Conservation (phyloP, 2,113 vertebrate genomes). For the Agapornis roseicollis region DNA sequence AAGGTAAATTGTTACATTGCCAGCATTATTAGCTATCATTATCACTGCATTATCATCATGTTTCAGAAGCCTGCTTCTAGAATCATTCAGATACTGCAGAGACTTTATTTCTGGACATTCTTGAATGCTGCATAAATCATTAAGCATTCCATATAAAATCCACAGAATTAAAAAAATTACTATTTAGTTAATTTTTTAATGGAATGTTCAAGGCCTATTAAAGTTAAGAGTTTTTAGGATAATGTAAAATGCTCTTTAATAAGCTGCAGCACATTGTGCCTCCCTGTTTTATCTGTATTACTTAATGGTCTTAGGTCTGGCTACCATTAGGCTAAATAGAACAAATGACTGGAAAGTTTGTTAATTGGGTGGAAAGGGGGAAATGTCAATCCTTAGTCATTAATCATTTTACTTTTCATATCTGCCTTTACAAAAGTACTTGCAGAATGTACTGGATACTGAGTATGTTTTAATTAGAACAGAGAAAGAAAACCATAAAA, state of each 20-base stretch:
- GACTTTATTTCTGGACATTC: background rate
- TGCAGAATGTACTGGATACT: background rate
- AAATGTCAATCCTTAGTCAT: background rate
- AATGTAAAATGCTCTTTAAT: background rate
- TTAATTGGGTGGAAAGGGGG: background rate
- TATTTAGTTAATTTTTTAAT: slow-evolving; percentile 6
- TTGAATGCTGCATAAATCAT: background rate
- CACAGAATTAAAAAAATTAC: background rate
- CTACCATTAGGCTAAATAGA: slow-evolving; percentile 25
- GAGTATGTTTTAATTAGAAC: background rate
- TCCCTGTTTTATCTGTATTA: background rate
- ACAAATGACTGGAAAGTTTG: background rate
- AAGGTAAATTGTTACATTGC: background rate
- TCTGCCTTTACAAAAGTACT: background rate
- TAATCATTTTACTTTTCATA: background rate
- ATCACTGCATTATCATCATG: background rate
- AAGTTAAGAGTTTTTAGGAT: slow-evolving; percentile 1
- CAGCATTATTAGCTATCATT: background rate
- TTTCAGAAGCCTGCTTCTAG: background rate
- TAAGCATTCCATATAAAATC: background rate
- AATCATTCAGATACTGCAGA: background rate
- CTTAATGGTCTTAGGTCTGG: slow-evolving; percentile 9
- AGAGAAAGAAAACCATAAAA: background rate
- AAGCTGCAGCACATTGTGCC: background rate
- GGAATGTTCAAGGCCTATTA: background rate